Evolutionary conservation across 2,113 vertebrate genomes (phyloP).

Genomic region (Chloropsis hardwickii): DNA sequence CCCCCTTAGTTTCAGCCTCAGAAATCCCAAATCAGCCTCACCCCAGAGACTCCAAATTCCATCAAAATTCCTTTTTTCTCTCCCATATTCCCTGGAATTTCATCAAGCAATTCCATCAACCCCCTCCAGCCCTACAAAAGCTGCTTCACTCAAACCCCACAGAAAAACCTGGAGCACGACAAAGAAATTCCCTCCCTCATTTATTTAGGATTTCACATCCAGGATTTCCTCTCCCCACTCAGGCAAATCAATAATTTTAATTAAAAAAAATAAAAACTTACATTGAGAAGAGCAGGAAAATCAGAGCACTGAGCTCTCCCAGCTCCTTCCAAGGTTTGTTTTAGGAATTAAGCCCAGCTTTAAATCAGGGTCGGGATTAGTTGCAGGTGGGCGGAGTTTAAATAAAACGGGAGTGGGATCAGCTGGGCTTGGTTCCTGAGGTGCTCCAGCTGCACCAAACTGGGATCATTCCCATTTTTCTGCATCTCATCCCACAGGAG

Average conservation of each 20-base stretch:
- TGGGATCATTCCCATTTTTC: neutral
- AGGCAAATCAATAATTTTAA: rapidly evolving
- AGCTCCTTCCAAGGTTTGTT: neutral
- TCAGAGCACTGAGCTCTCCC: rapidly evolving
- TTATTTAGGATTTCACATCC: neutral
- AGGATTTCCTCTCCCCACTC: rapidly evolving
- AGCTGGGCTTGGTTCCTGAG: neutral
- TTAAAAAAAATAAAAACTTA: rapidly evolving
- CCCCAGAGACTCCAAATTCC: neutral
- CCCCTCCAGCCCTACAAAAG: neutral
- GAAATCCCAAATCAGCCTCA: rapidly evolving
- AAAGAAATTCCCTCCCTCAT: rapidly evolving
- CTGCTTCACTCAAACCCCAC: neutral
- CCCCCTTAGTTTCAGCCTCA: neutral
- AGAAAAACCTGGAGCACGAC: neutral
- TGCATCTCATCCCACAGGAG: neutral
- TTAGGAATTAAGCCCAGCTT: rapidly evolving
- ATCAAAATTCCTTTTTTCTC: neutral
- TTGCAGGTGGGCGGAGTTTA: neutral
- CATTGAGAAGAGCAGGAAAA: neutral
- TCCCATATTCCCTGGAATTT: neutral
- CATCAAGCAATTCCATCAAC: no score
- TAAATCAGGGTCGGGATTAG: neutral
- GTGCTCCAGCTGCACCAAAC: neutral
- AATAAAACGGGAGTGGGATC: neutral